Percentiles rank a stretch among this genome's conserved stretches.
These are phyloP conservation scores for Arctia plantaginis DNA, from an alignment of 2,888 invertebrate species.

Conservation along the genomic window DNA sequence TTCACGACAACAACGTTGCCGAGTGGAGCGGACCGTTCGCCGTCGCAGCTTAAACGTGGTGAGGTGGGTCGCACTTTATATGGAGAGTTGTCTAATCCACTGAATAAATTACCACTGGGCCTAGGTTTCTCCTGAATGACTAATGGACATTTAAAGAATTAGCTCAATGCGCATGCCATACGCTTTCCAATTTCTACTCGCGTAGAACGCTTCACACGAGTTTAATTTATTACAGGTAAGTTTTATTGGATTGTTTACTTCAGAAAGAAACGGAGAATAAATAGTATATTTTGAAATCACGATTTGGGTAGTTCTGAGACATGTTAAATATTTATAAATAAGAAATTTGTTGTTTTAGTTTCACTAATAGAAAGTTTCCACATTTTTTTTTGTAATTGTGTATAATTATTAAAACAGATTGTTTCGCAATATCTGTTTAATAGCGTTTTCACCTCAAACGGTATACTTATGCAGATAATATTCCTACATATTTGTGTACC, in stretches of 20 bases:
- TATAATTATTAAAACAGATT: neutral
- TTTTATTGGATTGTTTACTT: conserved; percentile 3
- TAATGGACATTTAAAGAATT: conserved; percentile 77
- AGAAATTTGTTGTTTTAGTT: neutral
- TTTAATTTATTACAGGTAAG: conserved; percentile 13
- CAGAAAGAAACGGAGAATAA: neutral
- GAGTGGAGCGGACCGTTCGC: conserved; percentile 57
- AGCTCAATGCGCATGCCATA: conserved; percentile 66
- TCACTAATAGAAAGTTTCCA: neutral
- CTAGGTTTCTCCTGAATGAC: conserved; percentile 82
- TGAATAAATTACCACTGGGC: conserved; percentile 78
- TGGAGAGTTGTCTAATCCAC: conserved; percentile 80
- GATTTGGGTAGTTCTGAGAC: neutral
- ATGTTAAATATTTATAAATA: neutral
- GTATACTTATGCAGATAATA: no score
- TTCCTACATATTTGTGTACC: neutral
- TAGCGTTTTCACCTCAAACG: neutral
- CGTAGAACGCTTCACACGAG: conserved; percentile 13
- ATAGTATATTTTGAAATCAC: neutral
- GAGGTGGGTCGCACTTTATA: conserved; percentile 79
- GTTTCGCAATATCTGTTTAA: neutral
- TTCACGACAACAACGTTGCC: conserved; percentile 7
- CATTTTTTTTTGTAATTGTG: neutral
- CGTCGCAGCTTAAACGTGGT: conserved; percentile 50
- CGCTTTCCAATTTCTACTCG: conserved; percentile 68